Percentiles rank a stretch among this genome's conserved stretches.
These are phyloP conservation scores for Micropoecilia bifurca DNA, from an alignment of 2,797 vertebrate genomes.

Conservation along the genomic window DNA sequence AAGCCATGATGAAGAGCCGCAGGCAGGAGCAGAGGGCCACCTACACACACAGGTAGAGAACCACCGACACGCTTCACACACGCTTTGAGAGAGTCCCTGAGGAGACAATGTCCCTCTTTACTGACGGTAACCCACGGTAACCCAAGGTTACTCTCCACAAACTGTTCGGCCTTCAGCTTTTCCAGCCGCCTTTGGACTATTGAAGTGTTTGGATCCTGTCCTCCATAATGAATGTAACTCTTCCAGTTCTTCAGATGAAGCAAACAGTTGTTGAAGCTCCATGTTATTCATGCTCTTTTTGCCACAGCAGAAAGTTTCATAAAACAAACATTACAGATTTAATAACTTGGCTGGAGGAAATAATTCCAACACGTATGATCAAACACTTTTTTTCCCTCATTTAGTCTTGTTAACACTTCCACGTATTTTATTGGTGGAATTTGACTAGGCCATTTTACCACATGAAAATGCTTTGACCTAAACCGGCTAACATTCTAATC, in stretches of 20 bases:
- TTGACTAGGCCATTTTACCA: background rate
- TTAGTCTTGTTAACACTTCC: background rate
- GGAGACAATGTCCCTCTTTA: background rate
- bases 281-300: background rate
- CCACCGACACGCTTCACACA: background rate
- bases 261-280: background rate
- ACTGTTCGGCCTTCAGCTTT: background rate
- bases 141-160: background rate
- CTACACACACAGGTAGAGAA: constrained; percentile 75
- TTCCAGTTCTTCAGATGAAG: background rate
- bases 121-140: background rate
- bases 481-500: background rate
- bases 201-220: background rate
- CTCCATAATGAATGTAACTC: background rate
- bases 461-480: background rate
- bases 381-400: background rate
- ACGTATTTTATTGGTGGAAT: background rate
- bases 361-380: background rate
- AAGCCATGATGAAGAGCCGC: constrained; percentile 96
- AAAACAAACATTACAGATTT: background rate
- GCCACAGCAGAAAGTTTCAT: background rate
- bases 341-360: too few relatives aligned
- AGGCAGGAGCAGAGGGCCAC: constrained; percentile 90
- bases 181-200: background rate
- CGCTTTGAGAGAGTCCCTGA: background rate